phyloP scores from a whole-genome alignment of 2,888 invertebrate genomes.

The Mongoloraphidia duomilia region DNA sequence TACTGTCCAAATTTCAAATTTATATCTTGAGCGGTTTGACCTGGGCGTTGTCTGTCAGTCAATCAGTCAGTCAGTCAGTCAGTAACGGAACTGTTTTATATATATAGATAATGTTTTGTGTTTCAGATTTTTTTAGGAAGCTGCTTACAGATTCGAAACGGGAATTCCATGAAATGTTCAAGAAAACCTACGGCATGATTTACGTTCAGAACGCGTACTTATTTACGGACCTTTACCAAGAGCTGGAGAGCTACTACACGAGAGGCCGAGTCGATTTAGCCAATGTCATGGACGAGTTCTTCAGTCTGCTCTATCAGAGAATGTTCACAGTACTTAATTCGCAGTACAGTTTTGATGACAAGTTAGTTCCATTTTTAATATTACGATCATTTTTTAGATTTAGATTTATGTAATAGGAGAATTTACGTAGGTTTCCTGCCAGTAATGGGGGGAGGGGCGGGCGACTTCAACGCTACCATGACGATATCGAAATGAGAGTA shows the following conservation, averaged over 20 bases:
- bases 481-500: no score
- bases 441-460: no score
- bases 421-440: no score
- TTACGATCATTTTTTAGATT: no score
- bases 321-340: conserved; percentile 92
- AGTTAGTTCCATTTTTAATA: conserved; percentile 38
- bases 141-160: conserved; percentile 67
- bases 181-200: conserved; percentile 84
- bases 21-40: no score
- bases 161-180: conserved; percentile 92
- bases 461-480: no score
- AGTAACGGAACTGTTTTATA: no score
- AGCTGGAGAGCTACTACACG: conserved; percentile 79
- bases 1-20: no score
- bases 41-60: no score
- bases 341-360: conserved; percentile 81
- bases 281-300: conserved; percentile 83
- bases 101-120: conserved; percentile 25
- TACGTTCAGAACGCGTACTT: conserved; percentile 90
- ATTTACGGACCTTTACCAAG: conserved; percentile 79
- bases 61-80: no score
- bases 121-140: conserved; percentile 75
- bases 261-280: conserved; percentile 73
- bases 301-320: conserved; percentile 81
- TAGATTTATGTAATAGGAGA: no score